Base-by-base conservation (phyloP, 2,888 invertebrate genomes). In the Phyllotreta striolata region DNA sequence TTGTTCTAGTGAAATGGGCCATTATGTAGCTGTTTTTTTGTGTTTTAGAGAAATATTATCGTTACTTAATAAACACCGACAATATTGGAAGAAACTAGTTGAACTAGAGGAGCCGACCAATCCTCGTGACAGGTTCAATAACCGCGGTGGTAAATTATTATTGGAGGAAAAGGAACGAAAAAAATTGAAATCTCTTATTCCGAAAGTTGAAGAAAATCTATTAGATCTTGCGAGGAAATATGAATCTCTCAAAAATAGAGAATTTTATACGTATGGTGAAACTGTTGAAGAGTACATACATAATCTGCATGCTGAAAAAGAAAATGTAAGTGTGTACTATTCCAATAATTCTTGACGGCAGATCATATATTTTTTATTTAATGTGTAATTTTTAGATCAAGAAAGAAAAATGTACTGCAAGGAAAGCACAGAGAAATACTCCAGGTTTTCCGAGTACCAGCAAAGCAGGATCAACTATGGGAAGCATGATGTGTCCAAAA, bases 101-200 rank as follows among this genome's bases (percentile, higher is more conserved):
- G 90, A 91, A 64, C 80, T 95, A 52, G 92, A 95, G 69, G 86
- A 87, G 13, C 87, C 89, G 56, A 90, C 91, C 0, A 86, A 87
- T n/a, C 91, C 93, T 74, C 92, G 93, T 0, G 89, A 90, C 69
- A 86, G 96, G 0, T 93, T 90, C 77, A 90, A 93, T 72, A 95
- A 96, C 80, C 86, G 96, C 40, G 95, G 96, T 0, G 95, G 96
- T 0, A 91, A 92, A 70, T 82, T 96, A 5, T 81, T 96, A 1
- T 87, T 88, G 56, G 96, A 96, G 77, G 96, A 96, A 79, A 93
- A 90, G 73, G 92, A 93, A 74, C 83, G 95, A n/a, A 95, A 93
- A 78, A 84, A 86, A 6, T 86, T 94, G 7, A 85, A 86, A 39
- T 90, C 82, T 67, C 84, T 89, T 81, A 80, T 93, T 55, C 92